phyloP scores from a whole-genome alignment of 2,888 invertebrate species.

The Temnothorax ravouxi region DNA sequence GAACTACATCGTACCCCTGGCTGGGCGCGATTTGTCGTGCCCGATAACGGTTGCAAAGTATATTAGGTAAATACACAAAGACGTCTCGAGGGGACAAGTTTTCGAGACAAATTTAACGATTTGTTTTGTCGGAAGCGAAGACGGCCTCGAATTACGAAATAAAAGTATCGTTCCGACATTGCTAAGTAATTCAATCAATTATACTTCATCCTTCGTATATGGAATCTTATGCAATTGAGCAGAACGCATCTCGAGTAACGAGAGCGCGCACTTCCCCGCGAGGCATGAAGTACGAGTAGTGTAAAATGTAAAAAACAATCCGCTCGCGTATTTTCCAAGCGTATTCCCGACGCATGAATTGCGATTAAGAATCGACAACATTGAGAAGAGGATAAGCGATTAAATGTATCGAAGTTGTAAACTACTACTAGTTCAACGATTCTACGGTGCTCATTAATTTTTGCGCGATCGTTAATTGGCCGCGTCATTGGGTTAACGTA shows the following conservation, averaged over 20 bases:
- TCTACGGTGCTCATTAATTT: not conserved
- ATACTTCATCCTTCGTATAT: not conserved
- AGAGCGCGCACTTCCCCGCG: not conserved
- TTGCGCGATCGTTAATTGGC: constrained; percentile 5
- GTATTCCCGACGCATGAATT: not conserved
- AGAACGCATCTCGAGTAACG: not conserved
- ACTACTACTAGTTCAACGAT: not conserved
- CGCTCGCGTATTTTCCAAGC: not conserved
- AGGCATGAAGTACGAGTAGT: not conserved
- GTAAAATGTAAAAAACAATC: not conserved
- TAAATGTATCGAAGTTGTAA: not conserved
- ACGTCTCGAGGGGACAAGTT: not conserved
- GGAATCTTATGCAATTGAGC: constrained; percentile 7
- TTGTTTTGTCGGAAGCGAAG: not conserved
- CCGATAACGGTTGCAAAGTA: not conserved
- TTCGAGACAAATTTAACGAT: not conserved
- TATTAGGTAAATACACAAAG: not conserved
- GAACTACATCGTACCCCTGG: not conserved
- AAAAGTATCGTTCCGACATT: not conserved
- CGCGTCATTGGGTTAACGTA: constrained; percentile 5
- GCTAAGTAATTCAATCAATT: constrained; percentile 21
- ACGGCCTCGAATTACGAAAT: not conserved
- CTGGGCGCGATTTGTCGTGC: not conserved
- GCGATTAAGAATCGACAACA: not conserved
- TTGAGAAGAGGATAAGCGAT: not conserved